Conservation (phyloP, 2,113 vertebrate species). For the Heteronetta atricapilla region DNA sequence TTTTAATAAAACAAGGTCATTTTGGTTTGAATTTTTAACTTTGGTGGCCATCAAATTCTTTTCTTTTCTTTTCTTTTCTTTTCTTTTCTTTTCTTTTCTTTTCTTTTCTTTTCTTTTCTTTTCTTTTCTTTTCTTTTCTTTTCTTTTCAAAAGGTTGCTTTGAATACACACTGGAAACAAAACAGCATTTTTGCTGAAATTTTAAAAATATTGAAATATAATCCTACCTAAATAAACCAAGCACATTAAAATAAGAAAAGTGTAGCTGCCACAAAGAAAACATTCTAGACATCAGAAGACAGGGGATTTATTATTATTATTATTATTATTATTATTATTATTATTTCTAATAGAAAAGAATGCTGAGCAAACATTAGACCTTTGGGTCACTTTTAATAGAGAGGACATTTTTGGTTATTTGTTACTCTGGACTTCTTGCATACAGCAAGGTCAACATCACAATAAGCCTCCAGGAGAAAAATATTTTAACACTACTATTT, state of each 20-base stretch:
- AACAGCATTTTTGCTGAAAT: background rate
- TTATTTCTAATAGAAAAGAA: background rate
- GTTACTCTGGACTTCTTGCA: background rate
- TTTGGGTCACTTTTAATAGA: background rate
- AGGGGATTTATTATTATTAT: background rate
- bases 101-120: no score
- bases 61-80: no score
- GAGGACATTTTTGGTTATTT: background rate
- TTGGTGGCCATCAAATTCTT: background rate
- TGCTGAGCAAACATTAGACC: background rate
- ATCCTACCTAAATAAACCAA: background rate
- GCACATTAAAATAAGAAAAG: background rate
- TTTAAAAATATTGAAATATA: background rate
- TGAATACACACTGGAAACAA: background rate
- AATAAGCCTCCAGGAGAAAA: background rate
- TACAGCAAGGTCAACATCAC: background rate
- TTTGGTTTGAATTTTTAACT: background rate
- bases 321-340: no score
- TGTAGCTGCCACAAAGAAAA: background rate
- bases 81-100: background rate
- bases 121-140: no score
- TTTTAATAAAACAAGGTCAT: slow-evolving; percentile 5
- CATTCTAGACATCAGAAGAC: background rate
- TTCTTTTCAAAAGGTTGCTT: background rate
- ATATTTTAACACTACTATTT: background rate